Evolutionary conservation across 2,113 vertebrate genomes (phyloP).

Genomic region (Heterochromis multidens): DNA sequence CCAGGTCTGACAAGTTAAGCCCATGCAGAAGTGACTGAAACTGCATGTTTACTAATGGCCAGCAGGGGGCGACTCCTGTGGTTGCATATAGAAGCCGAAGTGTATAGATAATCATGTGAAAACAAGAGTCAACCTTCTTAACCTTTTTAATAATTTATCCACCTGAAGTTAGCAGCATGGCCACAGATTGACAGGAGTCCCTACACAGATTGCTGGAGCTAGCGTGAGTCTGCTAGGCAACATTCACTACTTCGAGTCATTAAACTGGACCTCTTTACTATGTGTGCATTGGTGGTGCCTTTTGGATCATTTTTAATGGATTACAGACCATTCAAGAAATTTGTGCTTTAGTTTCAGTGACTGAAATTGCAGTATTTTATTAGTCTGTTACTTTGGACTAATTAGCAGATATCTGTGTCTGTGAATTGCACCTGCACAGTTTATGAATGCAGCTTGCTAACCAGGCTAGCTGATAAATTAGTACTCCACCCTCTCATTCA

Average conservation of each 20-base stretch:
- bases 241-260: not conserved
- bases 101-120: not conserved
- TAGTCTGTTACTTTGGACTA: no score
- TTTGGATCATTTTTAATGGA: no score
- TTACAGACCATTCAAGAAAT: no score
- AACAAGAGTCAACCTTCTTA: not conserved
- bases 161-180: not conserved
- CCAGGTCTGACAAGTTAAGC: not conserved
- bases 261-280: not conserved
- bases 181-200: not conserved
- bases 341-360: no score
- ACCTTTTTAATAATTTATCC: not conserved
- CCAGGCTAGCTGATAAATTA: not conserved
- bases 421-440: not conserved
- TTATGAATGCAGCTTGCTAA: not conserved
- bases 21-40: not conserved
- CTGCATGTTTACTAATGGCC: not conserved
- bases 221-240: not conserved
- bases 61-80: not conserved
- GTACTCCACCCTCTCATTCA: not conserved
- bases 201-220: not conserved
- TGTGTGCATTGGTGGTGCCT: no score
- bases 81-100: not conserved
- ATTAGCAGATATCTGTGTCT: not conserved
- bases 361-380: no score